Conservation (phyloP, 2,113 vertebrate genomes). For the Phylloscopus whistleri region DNA sequence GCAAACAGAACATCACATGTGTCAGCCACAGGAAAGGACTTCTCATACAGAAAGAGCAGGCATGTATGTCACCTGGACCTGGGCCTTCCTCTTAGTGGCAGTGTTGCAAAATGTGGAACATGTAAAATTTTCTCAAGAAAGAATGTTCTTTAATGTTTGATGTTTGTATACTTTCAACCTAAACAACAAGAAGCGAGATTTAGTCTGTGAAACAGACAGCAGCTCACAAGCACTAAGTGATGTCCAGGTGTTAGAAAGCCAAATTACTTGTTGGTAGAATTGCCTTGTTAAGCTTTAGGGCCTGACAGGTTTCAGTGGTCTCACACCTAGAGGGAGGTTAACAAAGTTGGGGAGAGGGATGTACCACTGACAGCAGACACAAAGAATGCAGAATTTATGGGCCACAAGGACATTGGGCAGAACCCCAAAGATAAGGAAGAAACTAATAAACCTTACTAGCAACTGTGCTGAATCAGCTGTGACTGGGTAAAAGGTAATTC, state of each 20-base stretch:
- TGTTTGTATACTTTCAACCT: background rate
- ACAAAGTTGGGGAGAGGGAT: background rate
- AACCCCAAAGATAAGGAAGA: background rate
- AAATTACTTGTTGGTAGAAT: background rate
- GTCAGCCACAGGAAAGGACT: background rate
- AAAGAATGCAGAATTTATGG: background rate
- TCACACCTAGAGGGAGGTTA: background rate
- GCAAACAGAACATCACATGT: accelerated
- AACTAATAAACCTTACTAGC: background rate
- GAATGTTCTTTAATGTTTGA: background rate
- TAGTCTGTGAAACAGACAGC: background rate
- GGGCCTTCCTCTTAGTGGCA: background rate
- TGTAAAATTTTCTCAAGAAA: background rate
- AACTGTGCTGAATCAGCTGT: background rate
- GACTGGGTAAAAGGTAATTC: background rate
- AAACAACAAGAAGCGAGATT: background rate
- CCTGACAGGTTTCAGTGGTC: background rate
- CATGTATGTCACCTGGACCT: background rate
- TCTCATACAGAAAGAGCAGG: background rate
- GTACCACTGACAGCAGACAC: background rate
- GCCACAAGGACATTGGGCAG: background rate
- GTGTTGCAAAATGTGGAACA: background rate
- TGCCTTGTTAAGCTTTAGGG: background rate
- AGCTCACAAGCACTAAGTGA: background rate
- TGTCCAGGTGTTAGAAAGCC: background rate